Evolutionary conservation across 2,888 invertebrate genomes (phyloP), one percentile per base, ranked within the genome.

Genomic region (Drosophila suboccidentalis): DNA sequence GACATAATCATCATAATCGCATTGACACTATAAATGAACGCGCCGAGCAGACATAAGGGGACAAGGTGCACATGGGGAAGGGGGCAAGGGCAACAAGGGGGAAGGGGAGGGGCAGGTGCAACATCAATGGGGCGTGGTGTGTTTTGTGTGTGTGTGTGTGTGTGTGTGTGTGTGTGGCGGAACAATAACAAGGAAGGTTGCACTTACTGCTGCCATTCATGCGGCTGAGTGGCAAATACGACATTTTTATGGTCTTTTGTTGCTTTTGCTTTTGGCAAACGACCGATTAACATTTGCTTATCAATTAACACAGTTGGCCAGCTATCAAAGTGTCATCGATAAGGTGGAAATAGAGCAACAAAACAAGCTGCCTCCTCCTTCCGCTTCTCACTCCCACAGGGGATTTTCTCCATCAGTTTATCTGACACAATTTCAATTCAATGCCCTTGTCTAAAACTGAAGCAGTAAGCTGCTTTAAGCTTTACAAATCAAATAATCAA

Each of bases 1-100:
- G 87, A 80, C 78, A 86, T 83, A 83, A 86, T 86, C 84, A 83
- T 78, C 73, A 83, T 83, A 83, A 83, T 83, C 81, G 84, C 87
- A 84, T 86, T 83, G 87, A 83, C 87, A 83, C 82, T 74, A 80
- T 75, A 71, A 80, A 67, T 70, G 83, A 78, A 73, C 86, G 83
- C 82, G 78, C 13, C 49, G 61, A 19, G 19, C 39, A 22, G 22
- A 19, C 15, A 44, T 8, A 13, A 22, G 8, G 49, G 11, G n/a
- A 1, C 10, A 29, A 34, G 22, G 26, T 22, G 22, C 15, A 32
- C 4, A 15, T 34, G 22, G 47, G 6, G 10, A 15, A 43, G 22
- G 47, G 6, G 10, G 38, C 26, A 22, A 4, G 49, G 11, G n/a
- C 4, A 22, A 1, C 11, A 22, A 34, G 26, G 29, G 29, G 29